A percentile compares a stretch with the other conserved stretches of the same genome.
Evolutionary conservation across 2,888 invertebrate species (phyloP).

Genomic region (Tachina fera): DNA sequence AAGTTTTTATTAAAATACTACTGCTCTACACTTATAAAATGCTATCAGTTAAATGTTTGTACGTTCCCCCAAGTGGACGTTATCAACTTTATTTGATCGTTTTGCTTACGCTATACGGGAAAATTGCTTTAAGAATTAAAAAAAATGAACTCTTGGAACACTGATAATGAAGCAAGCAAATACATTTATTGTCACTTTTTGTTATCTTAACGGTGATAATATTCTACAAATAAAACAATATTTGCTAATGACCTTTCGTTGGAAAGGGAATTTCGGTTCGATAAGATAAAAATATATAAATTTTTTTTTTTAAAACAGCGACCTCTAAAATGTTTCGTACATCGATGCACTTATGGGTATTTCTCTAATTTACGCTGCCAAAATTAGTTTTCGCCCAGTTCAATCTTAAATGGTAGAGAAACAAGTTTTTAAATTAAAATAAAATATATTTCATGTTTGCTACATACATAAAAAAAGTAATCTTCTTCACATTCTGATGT

Average conservation of each 20-base stretch:
- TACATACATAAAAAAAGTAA: too few relatives aligned
- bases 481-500: too few relatives aligned
- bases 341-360: too few relatives aligned
- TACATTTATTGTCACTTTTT: not conserved
- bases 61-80: not conserved
- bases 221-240: slow-evolving; percentile 31
- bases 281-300: slow-evolving; percentile 51
- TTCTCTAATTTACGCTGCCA: too few relatives aligned
- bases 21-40: too few relatives aligned
- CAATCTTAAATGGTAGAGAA: too few relatives aligned
- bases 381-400: too few relatives aligned
- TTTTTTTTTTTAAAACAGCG: not conserved
- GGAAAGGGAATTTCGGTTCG: slow-evolving; percentile 9
- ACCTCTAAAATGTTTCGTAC: too few relatives aligned
- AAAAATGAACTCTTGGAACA: slow-evolving; percentile 20
- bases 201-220: slow-evolving; percentile 38
- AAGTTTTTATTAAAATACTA: slow-evolving; percentile 75
- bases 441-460: too few relatives aligned
- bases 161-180: not conserved
- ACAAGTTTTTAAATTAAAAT: too few relatives aligned
- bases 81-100: not conserved
- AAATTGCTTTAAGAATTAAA: slow-evolving; percentile 3
- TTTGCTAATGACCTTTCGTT: slow-evolving; percentile 60
- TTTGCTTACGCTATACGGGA: slow-evolving; percentile 34
- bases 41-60: not conserved